phyloP scores from a whole-genome alignment of 2,888 invertebrate species.

The Nemurella pictetii region DNA sequence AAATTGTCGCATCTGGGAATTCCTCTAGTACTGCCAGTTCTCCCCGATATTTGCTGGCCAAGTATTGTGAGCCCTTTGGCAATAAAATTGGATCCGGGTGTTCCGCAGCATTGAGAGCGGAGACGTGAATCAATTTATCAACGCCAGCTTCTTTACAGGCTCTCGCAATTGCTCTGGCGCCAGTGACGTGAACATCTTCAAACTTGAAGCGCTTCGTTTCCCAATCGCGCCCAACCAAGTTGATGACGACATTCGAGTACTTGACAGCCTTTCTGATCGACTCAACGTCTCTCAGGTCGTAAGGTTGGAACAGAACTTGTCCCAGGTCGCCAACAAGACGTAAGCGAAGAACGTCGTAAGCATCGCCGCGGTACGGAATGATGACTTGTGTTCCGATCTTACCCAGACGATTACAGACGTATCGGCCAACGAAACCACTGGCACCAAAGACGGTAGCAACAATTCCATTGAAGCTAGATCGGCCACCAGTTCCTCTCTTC shows the following conservation, averaged over 20 bases:
- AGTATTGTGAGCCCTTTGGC: conserved; percentile 74
- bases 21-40: conserved; percentile 90
- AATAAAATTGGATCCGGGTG: conserved; percentile 70
- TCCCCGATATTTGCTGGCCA: conserved; percentile 79
- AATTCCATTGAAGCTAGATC: conserved; percentile 94
- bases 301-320: conserved; percentile 89
- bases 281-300: conserved; percentile 80
- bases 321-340: conserved; percentile 93
- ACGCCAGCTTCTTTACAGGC: conserved; percentile 78
- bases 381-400: conserved; percentile 86
- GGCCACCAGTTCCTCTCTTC: conserved; percentile 85
- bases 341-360: conserved; percentile 73
- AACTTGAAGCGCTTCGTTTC: conserved; percentile 90
- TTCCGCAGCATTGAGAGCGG: conserved; percentile 78
- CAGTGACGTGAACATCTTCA: conserved; percentile 84
- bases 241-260: conserved; percentile 96
- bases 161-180: conserved; percentile 80
- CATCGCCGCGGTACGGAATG: conserved; percentile 88
- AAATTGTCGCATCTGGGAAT: conserved; percentile 92
- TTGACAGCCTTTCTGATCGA: conserved; percentile 82
- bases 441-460: conserved; percentile 98
- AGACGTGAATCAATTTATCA: conserved; percentile 88
- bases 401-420: conserved; percentile 87
- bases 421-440: conserved; percentile 85
- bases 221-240: conserved; percentile 88